phyloP scores from a whole-genome alignment of 1,140 invertebrate species.

The Dinoponera quadriceps region DNA sequence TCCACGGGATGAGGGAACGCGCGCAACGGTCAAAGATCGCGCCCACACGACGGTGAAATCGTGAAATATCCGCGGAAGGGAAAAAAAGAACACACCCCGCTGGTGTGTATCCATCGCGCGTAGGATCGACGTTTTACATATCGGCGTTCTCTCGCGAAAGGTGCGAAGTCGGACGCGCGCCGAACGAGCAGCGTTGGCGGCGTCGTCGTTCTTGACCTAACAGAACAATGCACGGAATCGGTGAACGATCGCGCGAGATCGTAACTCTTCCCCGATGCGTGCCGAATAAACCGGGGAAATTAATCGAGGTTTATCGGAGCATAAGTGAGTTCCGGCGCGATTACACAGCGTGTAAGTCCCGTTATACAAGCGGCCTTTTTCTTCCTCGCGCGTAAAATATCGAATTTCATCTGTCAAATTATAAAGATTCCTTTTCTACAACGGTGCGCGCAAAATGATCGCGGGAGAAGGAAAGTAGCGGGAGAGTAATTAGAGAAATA shows the following conservation, averaged over 20 bases:
- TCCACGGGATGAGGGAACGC: slow-evolving; percentile 17
- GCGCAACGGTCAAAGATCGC: background rate
- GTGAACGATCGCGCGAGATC: slow-evolving; percentile 51
- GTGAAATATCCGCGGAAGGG: no score
- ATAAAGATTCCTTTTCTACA: no score
- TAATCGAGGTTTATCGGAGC: slow-evolving; percentile 25
- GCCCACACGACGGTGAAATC: no score
- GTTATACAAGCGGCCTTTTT: no score
- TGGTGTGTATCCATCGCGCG: background rate
- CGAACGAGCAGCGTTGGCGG: slow-evolving; percentile 62
- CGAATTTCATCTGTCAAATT: no score
- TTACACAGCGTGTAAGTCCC: no score
- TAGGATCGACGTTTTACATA: slow-evolving; percentile 73
- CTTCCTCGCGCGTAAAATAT: no score
- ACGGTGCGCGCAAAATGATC: no score
- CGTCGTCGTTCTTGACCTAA: slow-evolving; percentile 66
- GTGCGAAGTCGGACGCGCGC: slow-evolving; percentile 60
- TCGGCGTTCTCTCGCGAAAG: slow-evolving; percentile 67
- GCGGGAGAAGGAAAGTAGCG: no score
- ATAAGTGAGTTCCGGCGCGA: background rate
- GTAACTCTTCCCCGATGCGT: background rate
- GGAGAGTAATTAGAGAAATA: no score
- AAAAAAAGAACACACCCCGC: no score
- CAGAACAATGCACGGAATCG: slow-evolving; percentile 68
- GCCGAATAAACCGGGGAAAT: slow-evolving; percentile 27